phyloP scores from a whole-genome alignment of 2,797 vertebrate genomes.

The Podarcis lilfordi region DNA sequence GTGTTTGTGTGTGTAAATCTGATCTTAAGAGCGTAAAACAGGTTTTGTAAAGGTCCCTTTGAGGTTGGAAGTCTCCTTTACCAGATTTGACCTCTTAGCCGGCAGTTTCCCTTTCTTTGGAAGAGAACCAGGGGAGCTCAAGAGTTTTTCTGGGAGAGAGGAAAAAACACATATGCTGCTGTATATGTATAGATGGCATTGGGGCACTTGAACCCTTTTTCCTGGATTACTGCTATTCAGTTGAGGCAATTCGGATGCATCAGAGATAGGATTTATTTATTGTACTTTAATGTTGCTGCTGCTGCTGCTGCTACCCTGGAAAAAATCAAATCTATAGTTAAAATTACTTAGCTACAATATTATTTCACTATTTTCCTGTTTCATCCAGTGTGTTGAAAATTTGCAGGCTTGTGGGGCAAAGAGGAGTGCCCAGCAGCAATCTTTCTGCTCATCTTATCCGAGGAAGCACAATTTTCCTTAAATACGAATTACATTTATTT shows the following conservation, averaged over 20 bases:
- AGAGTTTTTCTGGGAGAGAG: constrained; percentile 49
- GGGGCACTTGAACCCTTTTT: constrained; percentile 59
- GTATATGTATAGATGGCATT: constrained; percentile 44
- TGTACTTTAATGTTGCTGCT: constrained; percentile 54
- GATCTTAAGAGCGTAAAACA: constrained; percentile 59
- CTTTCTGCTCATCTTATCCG: constrained; percentile 36
- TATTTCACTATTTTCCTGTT: constrained; percentile 48
- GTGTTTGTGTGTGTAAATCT: constrained; percentile 54
- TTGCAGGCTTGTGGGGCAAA: constrained; percentile 54
- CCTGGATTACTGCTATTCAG: constrained; percentile 54
- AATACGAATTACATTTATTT: constrained; percentile 52
- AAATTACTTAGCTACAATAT: constrained; percentile 49
- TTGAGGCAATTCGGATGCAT: constrained; percentile 50
- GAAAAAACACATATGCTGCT: background rate
- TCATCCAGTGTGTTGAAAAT: constrained; percentile 28
- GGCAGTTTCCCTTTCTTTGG: constrained; percentile 17
- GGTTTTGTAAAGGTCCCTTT: constrained; percentile 61
- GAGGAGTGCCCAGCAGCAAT: constrained; percentile 25
- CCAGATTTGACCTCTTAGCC: constrained; percentile 34
- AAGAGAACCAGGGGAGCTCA: constrained; percentile 50
- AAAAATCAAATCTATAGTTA: constrained; percentile 52
- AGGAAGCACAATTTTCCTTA: constrained; percentile 51
- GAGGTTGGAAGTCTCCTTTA: constrained; percentile 50
- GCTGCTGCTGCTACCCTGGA: constrained; percentile 43
- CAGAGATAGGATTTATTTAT: constrained; percentile 48